Evolutionary conservation across 2,113 vertebrate species (phyloP), one percentile per base, ranked within the genome.

Genomic region (Centropristis striata): DNA sequence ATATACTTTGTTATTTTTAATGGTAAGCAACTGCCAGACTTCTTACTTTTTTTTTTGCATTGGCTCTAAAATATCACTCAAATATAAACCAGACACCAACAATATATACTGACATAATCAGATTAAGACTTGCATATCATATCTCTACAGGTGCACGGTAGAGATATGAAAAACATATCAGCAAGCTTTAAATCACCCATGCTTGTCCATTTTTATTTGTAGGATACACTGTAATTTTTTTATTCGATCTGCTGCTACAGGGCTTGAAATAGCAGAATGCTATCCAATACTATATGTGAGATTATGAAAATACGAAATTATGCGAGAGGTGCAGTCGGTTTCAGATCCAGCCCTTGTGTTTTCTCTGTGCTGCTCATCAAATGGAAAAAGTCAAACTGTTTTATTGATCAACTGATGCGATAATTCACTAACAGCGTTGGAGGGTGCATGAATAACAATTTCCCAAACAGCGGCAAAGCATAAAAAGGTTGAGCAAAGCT

Each of bases 401-500:
- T 80, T 65, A 76, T 82, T 70, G 55, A 77, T 78, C 51, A 51
- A n/a, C 16, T 60, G 14, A 46, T 72, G 21, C 61, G 68, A 79
- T 71, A 71, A 78, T 75, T 88, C 64, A 54, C 51, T 46, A 59
- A 27, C 54, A 61, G 36, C 20, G 28, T 53, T 47, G 28, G 54
- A 53, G 67, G 68, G 37, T 51, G 44, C 68, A 74, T 69, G 69
- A 88, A 70, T 75, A 64, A 86, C 57, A 74, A 66, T 80, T 78
- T 86, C 79, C 67, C 68, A 80, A 81, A 83, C 23, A n/a, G 74
- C 80, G 80, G 85, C 77, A 73, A 75, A 75, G 75, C 81, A 72
- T 88, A 55, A 89, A 88, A 88, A 85, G 71, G 75, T 83, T 88
- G 71, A 87, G 86, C 77, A 89, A 90, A 87, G 85, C 80, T 81